Base-by-base conservation (phyloP, 30 jellyfish, hydroid and myxozoan genomes). In the Hydractinia echinata region DNA sequence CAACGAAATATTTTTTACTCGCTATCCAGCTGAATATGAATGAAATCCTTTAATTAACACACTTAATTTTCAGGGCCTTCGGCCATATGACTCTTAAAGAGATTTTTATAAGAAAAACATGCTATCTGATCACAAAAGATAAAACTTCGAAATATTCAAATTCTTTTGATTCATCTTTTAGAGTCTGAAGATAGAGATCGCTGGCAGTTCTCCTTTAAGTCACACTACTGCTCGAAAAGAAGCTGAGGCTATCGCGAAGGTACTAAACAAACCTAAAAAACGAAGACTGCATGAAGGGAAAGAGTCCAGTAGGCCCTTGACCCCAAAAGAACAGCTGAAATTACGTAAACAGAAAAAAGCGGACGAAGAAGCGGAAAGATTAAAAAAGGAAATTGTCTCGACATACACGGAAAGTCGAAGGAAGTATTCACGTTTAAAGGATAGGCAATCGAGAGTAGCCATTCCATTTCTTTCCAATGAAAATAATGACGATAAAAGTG, bases 321-420 rank as follows among this genome's bases (percentile, higher is more conserved):
- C 81, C 9, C 81, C 81, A 30, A 71, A 71, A 71, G 97, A 91
- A 76, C 60, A 88, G 55, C 67, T 86, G 52, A 76, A 79, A 77
- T 83, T 60, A 76, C 64, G 95, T 30, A 91, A 91, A 66, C 96
- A 86, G 76, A 86, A 85, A 50, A 82, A 73, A 51, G 97, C 95
- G 50, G 95, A 85, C 86, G 91, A 86, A 62, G 97, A 91, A 72
- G 95, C 95, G 20, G 80, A 89, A 68, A 76, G 86, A 71, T 66
- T 91, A 30, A 91, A 83, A 95, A 85, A 60, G 51, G 79, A 85
- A 5, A 91, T 95, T 0, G 85, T 83, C 10, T 61, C 52, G 56
- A 81, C 97, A 5, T 91, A 91, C 84, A 76, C 58, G 62, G 96
- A 91, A 61, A 91, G 76, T 64, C 54, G 95, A 30, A 79, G 83